Conservation (phyloP, 2,797 vertebrate genomes). For the Valencia hispanica region DNA sequence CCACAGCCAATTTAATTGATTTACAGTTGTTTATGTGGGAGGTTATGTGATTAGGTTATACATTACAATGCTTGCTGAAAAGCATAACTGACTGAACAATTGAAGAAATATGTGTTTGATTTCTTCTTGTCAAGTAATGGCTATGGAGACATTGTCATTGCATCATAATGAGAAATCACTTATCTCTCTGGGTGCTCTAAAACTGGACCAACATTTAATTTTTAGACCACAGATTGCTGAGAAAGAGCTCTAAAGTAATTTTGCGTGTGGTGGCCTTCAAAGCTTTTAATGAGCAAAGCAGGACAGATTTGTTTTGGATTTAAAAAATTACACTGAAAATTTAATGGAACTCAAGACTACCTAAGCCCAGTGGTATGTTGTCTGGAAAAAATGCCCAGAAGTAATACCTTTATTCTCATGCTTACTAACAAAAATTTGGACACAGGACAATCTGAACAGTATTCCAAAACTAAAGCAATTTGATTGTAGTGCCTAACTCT, state of each 20-base stretch:
- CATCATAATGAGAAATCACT: slow-evolving; percentile 2
- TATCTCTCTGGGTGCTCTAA: slow-evolving; percentile 9
- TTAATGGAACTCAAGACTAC: neutral
- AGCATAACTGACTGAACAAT: neutral
- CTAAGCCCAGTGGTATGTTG: slow-evolving; percentile 13
- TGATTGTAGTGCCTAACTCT: neutral
- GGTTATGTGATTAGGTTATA: slow-evolving; percentile 5
- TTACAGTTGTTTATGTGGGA: neutral
- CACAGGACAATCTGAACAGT: neutral
- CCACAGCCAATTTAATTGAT: slow-evolving; percentile 1
- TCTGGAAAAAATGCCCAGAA: slow-evolving; percentile 12
- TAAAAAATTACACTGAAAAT: slow-evolving; percentile 13
- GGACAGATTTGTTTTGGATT: slow-evolving; percentile 20
- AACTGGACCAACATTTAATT: slow-evolving; percentile 13
- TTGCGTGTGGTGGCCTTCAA: slow-evolving; percentile 12
- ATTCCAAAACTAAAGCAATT: slow-evolving; percentile 5
- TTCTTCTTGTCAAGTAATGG: slow-evolving; percentile 1
- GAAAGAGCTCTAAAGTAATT: neutral
- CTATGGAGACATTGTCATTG: neutral
- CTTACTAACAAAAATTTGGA: neutral
- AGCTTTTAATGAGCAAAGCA: slow-evolving; percentile 9
- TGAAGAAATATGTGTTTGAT: slow-evolving; percentile 8
- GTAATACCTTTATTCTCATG: neutral
- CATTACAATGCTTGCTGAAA: slow-evolving; percentile 1
- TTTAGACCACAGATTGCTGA: slow-evolving; percentile 6